These are phyloP conservation scores for Tricholaema leucomelas DNA, from an alignment of 2,113 vertebrate genomes.

Conservation along the genomic window DNA sequence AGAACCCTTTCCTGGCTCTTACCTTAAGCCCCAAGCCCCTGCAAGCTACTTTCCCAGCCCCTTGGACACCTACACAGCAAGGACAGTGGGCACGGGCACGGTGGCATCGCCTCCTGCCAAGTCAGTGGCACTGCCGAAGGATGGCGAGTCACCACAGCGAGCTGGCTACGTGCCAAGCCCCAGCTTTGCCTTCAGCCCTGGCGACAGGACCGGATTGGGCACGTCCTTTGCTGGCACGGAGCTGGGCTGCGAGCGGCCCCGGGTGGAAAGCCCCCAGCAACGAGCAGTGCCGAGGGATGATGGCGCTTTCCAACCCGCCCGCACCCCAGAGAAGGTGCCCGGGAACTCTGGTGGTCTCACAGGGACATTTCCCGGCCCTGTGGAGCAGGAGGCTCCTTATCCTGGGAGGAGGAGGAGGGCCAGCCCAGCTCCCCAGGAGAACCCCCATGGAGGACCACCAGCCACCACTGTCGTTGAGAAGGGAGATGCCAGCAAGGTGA, in stretches of 20 bases:
- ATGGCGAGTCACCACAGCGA: constrained; percentile 54
- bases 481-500: not conserved
- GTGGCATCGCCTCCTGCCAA: constrained; percentile 51
- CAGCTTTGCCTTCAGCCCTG: not conserved
- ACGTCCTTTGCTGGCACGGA: rapidly evolving
- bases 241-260: not conserved
- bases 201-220: rapidly evolving
- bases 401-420: not conserved
- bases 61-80: constrained; percentile 54
- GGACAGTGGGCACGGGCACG: not conserved
- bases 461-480: not conserved
- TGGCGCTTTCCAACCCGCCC: constrained; percentile 59
- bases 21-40: constrained; percentile 60
- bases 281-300: constrained; percentile 1
- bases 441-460: rapidly evolving
- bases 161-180: constrained; percentile 41
- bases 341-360: rapidly evolving
- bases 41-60: constrained; percentile 30
- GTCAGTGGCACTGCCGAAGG: not conserved
- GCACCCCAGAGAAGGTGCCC: not conserved
- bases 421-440: not conserved
- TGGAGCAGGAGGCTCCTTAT: not conserved
- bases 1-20: constrained; percentile 15
- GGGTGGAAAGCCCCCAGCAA: not conserved
- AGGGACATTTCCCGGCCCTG: not conserved